Evolutionary conservation across 1,140 invertebrate species (phyloP), one percentile per base, ranked within the genome.

Genomic region (Melipona quadrifasciata): DNA sequence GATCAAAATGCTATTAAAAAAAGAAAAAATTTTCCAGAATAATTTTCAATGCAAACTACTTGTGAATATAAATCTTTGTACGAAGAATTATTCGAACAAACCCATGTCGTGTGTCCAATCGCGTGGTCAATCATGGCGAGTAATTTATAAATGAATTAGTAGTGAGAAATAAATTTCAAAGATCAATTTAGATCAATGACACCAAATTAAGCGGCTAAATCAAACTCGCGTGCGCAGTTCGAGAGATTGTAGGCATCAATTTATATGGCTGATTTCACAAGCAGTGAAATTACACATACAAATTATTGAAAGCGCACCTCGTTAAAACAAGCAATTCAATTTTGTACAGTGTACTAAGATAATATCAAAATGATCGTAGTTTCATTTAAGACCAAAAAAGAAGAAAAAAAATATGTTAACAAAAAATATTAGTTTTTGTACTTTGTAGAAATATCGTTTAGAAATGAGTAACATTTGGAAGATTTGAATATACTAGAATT

Each of bases 131-230:
- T 47, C 24, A 19, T 31, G 8, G 53, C 12, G 24, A 74, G 17
- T 74, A 77, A 77, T 77, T 17, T 6, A 21, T 21, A 77, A 77
- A 65, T 31, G 16, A 64, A n/a, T 65, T 77, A 77, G n/a, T n/a
- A 65, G 24, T 17, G 61, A 31, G 64, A 68, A 77, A 65, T 65
- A n/a, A n/a, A 79, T 65, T 68, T 68, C 47, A 55, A 21, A 53
- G 64, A 79, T 79, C 64, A 79, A 79, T 79, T 51, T 55, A 65
- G 64, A 79, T 79, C 64, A 53, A 47, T 68, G 47, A 39, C 31
- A 68, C 21, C 27, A 68, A 34, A 68, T 79, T 68, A 79, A 79
- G 21, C 27, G 21, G 11, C 27, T 31, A 53, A 68, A 68, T 79
- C n/a, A 68, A n/a, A 53, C 61, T 70, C 21, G 74, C 31, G 34